Conservation (phyloP, 2,797 vertebrate species). For the Parauchenoglanis punctatus region DNA sequence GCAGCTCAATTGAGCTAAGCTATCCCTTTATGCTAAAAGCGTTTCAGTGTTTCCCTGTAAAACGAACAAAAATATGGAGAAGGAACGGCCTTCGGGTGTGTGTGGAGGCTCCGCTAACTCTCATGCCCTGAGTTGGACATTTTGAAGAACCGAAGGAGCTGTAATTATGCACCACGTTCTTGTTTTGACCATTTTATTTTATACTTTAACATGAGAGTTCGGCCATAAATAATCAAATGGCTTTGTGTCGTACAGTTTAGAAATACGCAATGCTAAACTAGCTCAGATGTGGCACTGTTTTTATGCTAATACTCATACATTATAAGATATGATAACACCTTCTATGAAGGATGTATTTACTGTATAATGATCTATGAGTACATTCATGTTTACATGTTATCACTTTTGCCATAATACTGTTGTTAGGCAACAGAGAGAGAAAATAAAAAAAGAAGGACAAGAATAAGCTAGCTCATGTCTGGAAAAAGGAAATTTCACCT, state of each 20-base stretch:
- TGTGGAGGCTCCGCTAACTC: no score
- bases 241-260: no score
- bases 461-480: neutral
- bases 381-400: neutral
- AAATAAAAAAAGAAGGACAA: neutral
- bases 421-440: neutral
- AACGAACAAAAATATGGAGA: neutral
- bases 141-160: neutral
- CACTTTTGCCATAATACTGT: neutral
- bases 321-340: no score
- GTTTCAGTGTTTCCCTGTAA: neutral
- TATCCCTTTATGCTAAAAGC: neutral
- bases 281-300: neutral
- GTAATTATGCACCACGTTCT: neutral
- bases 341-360: neutral
- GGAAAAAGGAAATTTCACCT: no score
- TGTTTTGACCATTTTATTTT: neutral
- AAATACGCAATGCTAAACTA: no score
- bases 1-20: neutral
- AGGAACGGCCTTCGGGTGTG: neutral
- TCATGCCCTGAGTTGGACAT: neutral
- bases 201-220: neutral
- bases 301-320: neutral
- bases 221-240: no score
- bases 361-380: neutral